Evolutionary conservation across 1,140 invertebrate species (phyloP).

Genomic region (Triops longicaudatus): DNA sequence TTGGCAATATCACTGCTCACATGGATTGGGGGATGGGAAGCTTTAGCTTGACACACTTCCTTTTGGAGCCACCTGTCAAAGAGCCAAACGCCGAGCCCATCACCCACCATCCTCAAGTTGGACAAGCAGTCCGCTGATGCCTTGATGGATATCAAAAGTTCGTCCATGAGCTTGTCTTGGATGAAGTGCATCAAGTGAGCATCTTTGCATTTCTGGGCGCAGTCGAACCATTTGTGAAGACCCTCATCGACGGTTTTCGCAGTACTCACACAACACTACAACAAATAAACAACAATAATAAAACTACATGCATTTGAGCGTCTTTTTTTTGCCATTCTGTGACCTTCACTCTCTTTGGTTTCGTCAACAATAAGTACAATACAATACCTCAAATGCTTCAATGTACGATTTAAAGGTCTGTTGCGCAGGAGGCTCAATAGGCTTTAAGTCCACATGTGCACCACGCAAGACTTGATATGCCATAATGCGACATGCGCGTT

Average conservation of each 20-base stretch:
- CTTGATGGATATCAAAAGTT: background rate
- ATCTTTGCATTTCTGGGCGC: constrained; percentile 10
- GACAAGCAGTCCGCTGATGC: background rate
- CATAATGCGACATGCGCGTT: constrained; percentile 21
- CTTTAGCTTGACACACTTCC: background rate
- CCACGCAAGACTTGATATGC: constrained; percentile 21
- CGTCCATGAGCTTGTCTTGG: constrained; percentile 19
- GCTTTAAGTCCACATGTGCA: background rate
- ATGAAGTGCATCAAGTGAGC: constrained; percentile 22
- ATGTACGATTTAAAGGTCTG: constrained; percentile 16
- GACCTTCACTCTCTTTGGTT: background rate
- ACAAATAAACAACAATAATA: background rate
- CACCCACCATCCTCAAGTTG: constrained; percentile 19
- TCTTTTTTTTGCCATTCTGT: background rate
- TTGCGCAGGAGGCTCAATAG: background rate
- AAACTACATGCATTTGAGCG: too few relatives aligned
- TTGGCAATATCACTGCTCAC: constrained; percentile 18
- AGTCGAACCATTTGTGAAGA: constrained; percentile 16
- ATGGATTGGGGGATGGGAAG: background rate
- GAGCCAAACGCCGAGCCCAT: constrained; percentile 22
- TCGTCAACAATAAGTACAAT: background rate
- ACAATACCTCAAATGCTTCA: constrained; percentile 19
- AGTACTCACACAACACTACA: background rate
- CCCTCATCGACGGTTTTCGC: constrained; percentile 5
- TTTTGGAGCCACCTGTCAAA: constrained; percentile 22